Evolutionary conservation across 2,888 invertebrate species (phyloP).

Genomic region (Ptychoptera albimana): DNA sequence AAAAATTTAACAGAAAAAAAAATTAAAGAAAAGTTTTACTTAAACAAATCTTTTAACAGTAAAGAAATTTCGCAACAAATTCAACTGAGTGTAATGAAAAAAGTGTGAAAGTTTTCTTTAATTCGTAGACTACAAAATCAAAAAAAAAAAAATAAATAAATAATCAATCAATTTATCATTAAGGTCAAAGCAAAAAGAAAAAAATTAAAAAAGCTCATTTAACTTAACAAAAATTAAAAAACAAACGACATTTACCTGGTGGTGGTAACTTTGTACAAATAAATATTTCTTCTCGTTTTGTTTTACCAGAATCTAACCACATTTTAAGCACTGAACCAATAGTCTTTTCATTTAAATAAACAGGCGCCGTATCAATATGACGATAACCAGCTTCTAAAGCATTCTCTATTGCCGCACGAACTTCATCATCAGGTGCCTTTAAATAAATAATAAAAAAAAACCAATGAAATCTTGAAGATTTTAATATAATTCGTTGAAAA

Average conservation of each 20-base stretch:
- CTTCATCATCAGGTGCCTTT: slow-evolving; percentile 48
- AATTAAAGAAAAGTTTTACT: too few relatives aligned
- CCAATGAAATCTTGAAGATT: not conserved
- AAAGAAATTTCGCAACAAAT: too few relatives aligned
- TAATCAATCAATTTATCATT: too few relatives aligned
- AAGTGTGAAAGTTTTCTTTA: too few relatives aligned
- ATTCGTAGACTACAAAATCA: too few relatives aligned
- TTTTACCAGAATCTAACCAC: slow-evolving; percentile 50
- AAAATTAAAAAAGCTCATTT: not conserved
- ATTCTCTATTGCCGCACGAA: slow-evolving; percentile 47
- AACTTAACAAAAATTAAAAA: not conserved
- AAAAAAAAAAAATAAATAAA: too few relatives aligned
- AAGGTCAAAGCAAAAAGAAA: too few relatives aligned
- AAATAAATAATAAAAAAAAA: too few relatives aligned
- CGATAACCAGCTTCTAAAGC: slow-evolving; percentile 66
- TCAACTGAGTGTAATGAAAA: too few relatives aligned
- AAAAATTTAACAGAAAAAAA: too few relatives aligned
- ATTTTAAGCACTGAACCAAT: slow-evolving; percentile 57
- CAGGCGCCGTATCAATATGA: slow-evolving; percentile 67
- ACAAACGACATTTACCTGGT: slow-evolving; percentile 29
- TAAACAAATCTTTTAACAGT: too few relatives aligned
- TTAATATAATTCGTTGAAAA: too few relatives aligned
- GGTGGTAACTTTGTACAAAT: slow-evolving; percentile 70
- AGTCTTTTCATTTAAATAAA: slow-evolving; percentile 58
- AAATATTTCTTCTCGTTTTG: slow-evolving; percentile 62